Conservation (phyloP, 1,140 invertebrate species). For the Euura saliciscinereae region DNA sequence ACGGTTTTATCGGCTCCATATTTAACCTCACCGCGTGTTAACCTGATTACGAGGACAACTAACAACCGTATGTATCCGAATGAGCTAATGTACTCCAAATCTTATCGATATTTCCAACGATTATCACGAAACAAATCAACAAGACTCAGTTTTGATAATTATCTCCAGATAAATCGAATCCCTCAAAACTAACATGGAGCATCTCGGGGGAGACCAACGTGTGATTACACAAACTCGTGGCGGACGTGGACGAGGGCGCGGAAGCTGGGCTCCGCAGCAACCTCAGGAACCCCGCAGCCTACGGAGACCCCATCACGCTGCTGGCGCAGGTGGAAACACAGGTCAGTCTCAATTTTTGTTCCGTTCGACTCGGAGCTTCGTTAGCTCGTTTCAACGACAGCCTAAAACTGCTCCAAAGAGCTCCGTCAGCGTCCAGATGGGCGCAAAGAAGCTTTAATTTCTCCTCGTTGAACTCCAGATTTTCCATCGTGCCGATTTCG, state of each 20-base stretch:
- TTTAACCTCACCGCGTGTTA: background rate
- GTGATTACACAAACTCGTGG: slow-evolving; percentile 1
- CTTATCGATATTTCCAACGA: background rate
- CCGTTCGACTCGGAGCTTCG: no score
- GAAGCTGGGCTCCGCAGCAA: slow-evolving; percentile 14
- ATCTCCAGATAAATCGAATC: background rate
- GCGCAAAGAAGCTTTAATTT: no score
- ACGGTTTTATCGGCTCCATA: background rate
- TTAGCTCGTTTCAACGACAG: no score
- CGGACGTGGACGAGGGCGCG: slow-evolving; percentile 32
- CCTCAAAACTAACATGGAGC: background rate
- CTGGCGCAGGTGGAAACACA: slow-evolving; percentile 12
- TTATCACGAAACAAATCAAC: background rate
- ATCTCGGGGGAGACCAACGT: background rate
- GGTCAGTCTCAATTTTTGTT: slow-evolving; percentile 11
- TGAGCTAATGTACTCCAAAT: no score
- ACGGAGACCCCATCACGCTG: slow-evolving; percentile 31
- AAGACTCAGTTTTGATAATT: background rate
- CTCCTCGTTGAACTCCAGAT: no score
- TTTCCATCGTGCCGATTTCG: no score
- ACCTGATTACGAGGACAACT: background rate
- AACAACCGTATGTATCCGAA: background rate
- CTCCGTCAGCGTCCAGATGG: no score
- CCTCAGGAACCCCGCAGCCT: slow-evolving; percentile 24
- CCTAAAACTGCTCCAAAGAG: no score